phyloP scores from a whole-genome alignment of 2,113 vertebrate genomes.

The Ahaetulla prasina region DNA sequence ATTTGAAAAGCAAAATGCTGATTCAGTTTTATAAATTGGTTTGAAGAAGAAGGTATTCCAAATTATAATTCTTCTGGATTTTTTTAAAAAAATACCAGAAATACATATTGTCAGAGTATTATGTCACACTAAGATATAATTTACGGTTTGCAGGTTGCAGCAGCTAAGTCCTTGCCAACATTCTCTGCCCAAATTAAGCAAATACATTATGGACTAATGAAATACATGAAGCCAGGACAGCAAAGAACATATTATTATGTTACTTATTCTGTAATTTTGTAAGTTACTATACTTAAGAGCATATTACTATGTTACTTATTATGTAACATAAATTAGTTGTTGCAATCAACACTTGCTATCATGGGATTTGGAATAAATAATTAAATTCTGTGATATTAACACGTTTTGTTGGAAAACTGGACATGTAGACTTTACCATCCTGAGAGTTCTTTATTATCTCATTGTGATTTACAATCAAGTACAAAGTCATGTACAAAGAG shows the following conservation, averaged over 20 bases:
- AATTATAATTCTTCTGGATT: neutral
- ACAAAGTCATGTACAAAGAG: neutral
- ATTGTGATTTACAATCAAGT: neutral
- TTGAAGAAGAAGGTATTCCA: neutral
- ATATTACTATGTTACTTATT: neutral
- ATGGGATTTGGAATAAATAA: neutral
- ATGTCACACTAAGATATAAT: neutral
- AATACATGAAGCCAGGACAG: neutral
- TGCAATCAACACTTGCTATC: neutral
- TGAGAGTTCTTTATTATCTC: neutral
- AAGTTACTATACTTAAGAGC: neutral
- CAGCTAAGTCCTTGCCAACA: neutral
- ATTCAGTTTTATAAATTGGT: neutral
- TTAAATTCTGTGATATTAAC: neutral
- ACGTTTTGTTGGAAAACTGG: neutral
- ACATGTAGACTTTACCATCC: neutral
- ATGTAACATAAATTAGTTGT: neutral
- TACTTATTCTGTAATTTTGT: neutral
- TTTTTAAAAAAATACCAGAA: neutral
- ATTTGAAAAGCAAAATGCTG: neutral
- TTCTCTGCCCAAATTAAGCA: neutral
- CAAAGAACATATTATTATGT: neutral
- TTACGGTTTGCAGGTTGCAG: neutral
- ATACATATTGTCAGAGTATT: neutral
- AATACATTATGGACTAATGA: neutral